Evolutionary conservation across 2,797 vertebrate genomes (phyloP).

Genomic region (Miopithecus talapoin): DNA sequence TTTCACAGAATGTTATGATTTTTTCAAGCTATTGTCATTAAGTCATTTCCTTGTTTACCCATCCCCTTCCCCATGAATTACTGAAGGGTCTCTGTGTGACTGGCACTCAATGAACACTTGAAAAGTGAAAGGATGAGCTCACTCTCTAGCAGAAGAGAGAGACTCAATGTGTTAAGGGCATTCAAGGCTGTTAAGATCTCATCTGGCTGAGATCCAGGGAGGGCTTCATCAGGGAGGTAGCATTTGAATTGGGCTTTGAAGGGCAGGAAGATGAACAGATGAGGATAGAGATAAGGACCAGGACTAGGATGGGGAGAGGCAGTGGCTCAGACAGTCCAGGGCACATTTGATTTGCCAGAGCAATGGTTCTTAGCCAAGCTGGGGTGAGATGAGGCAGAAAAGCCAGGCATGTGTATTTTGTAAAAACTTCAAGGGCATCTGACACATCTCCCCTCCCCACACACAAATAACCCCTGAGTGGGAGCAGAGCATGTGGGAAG

Average conservation of each 20-base stretch:
- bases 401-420: background rate
- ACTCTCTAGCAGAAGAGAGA: constrained; percentile 5
- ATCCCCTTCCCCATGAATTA: background rate
- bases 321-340: background rate
- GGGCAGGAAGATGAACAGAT: background rate
- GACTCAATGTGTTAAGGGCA: background rate
- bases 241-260: background rate
- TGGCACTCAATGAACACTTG: background rate
- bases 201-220: background rate
- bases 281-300: background rate
- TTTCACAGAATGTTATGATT: background rate
- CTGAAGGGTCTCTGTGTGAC: background rate
- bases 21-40: background rate
- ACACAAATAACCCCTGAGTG: background rate
- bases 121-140: constrained; percentile 20
- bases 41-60: background rate
- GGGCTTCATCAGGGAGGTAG: constrained; percentile 13
- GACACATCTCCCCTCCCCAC: no score
- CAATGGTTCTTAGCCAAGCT: background rate
- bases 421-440: background rate
- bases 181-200: background rate
- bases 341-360: background rate
- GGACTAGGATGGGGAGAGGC: background rate
- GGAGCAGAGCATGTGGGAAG: no score
- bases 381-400: background rate